phyloP scores from a whole-genome alignment of 2,888 invertebrate genomes.

The Zygogramma bicolorata region DNA sequence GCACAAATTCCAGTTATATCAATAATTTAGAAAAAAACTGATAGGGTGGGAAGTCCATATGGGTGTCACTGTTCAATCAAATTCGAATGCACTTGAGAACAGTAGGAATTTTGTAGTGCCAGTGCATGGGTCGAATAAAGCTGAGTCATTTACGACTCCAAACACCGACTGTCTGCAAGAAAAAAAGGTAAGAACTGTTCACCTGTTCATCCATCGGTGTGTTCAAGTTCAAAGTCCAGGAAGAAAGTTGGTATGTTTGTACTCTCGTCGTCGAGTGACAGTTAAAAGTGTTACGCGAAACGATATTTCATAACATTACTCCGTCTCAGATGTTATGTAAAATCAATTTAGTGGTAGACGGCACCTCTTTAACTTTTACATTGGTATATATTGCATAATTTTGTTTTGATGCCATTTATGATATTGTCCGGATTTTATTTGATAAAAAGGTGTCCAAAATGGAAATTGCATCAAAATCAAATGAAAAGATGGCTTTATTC shows the following conservation, averaged over 20 bases:
- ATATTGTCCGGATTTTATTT: neutral
- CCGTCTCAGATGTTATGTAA: neutral
- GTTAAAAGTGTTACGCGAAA: conserved; percentile 1
- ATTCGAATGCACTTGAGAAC: too few relatives aligned
- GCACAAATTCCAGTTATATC: too few relatives aligned
- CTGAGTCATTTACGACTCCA: too few relatives aligned
- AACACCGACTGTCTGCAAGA: neutral
- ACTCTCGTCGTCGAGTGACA: neutral
- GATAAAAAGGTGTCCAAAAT: too few relatives aligned
- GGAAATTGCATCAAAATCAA: too few relatives aligned
- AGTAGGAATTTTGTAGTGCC: too few relatives aligned
- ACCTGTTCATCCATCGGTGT: neutral
- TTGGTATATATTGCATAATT: neutral
- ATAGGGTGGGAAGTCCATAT: too few relatives aligned
- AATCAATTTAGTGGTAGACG: neutral
- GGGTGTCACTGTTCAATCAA: too few relatives aligned
- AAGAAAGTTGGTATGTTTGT: conserved; percentile 13
- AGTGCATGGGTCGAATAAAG: too few relatives aligned
- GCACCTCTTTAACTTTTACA: conserved; percentile 12
- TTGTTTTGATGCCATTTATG: neutral
- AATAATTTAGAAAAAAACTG: too few relatives aligned
- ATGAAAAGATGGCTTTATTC: too few relatives aligned
- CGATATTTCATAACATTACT: conserved; percentile 4
- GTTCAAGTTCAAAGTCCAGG: conserved; percentile 24
- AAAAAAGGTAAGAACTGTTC: neutral